Percentiles rank a stretch among this genome's conserved stretches.
Evolutionary conservation across 2,888 invertebrate species (phyloP).

Genomic region (Barypeithes pellucidus): DNA sequence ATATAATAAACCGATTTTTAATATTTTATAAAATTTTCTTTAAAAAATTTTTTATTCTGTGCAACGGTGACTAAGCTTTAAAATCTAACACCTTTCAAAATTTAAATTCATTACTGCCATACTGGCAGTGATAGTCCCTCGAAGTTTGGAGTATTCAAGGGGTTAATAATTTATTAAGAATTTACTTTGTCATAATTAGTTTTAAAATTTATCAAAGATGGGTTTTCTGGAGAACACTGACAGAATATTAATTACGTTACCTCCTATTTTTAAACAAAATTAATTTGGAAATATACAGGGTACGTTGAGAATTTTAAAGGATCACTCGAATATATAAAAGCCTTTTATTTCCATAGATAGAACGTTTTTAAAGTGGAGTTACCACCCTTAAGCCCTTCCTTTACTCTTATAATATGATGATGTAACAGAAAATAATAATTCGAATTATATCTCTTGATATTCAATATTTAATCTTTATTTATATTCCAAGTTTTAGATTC

Average conservation of each 20-base stretch:
- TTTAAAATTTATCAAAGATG: constrained; percentile 6
- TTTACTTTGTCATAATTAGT: constrained; percentile 8
- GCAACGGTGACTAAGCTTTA: background rate
- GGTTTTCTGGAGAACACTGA: background rate
- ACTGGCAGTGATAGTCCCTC: constrained; percentile 8
- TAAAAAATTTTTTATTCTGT: too few species aligned
- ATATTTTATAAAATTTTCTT: too few species aligned
- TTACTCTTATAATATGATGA: too few species aligned
- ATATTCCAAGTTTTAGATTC: constrained; percentile 11
- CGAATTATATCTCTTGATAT: constrained; percentile 10
- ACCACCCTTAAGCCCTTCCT: too few species aligned
- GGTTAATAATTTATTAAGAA: constrained; percentile 13
- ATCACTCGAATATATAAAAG: too few species aligned
- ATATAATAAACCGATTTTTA: too few species aligned
- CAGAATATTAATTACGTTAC: background rate
- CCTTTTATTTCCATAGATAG: too few species aligned
- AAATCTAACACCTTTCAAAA: constrained; percentile 10
- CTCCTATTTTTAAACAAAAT: background rate
- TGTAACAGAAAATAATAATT: background rate
- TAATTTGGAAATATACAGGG: background rate
- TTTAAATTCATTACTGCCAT: constrained; percentile 9
- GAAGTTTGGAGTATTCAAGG: constrained; percentile 5
- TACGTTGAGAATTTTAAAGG: background rate
- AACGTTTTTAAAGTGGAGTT: too few species aligned
- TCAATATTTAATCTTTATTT: background rate